These are phyloP conservation scores for Ophraella communa DNA, from an alignment of 2,888 invertebrate genomes.

Conservation along the genomic window DNA sequence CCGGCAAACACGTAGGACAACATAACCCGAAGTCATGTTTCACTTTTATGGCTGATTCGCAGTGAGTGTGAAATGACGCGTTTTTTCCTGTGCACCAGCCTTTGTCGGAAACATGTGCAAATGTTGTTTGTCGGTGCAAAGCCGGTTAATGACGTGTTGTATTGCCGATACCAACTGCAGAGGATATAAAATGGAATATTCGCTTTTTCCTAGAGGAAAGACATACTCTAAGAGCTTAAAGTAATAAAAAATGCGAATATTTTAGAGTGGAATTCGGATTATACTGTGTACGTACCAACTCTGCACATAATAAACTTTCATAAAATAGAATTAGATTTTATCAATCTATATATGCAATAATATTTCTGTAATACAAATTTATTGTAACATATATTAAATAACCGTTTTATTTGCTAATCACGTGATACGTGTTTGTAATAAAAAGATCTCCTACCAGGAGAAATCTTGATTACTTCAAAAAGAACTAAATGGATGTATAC, in stretches of 20 bases:
- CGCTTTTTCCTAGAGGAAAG: background rate
- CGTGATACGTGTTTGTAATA: too few species aligned
- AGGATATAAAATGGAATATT: slow-evolving; percentile 12
- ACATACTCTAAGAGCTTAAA: background rate
- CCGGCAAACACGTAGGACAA: slow-evolving; percentile 24
- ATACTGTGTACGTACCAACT: background rate
- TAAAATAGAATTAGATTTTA: background rate
- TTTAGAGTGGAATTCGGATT: background rate
- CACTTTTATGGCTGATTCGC: slow-evolving; percentile 28
- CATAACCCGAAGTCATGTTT: slow-evolving; percentile 26
- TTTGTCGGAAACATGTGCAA: slow-evolving; percentile 24
- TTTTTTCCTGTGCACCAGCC: slow-evolving; percentile 19
- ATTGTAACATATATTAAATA: too few species aligned
- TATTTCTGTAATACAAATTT: too few species aligned
- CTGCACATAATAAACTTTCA: background rate
- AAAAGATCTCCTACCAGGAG: too few species aligned
- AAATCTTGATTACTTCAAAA: too few species aligned
- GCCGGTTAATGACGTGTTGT: slow-evolving; percentile 25
- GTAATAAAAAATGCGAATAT: background rate
- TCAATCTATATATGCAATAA: too few species aligned
- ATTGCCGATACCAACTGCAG: slow-evolving; percentile 23
- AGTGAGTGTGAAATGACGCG: slow-evolving; percentile 28
- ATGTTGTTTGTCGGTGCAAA: slow-evolving; percentile 23
- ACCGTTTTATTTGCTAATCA: too few species aligned
- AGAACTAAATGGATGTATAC: too few species aligned